A percentile compares a stretch with the other conserved stretches of the same genome.
phyloP scores from a whole-genome alignment of 1,140 invertebrate species.

The Centruroides vittatus region DNA sequence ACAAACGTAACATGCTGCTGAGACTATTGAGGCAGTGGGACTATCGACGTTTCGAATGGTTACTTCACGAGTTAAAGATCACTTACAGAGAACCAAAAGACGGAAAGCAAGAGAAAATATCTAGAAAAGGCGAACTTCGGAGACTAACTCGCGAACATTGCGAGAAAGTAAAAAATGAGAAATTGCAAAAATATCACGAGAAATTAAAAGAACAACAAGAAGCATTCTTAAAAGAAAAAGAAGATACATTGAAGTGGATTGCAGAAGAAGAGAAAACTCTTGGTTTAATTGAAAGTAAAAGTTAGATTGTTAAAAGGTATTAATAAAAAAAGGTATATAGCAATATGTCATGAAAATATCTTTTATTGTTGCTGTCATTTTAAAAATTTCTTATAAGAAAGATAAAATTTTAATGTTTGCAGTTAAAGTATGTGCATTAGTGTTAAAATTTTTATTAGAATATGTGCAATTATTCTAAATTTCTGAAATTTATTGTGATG shows the following conservation, averaged over 20 bases:
- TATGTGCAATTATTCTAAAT: too few species aligned
- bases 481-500: too few species aligned
- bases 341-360: too few species aligned
- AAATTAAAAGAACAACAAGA: slow-evolving; percentile 10
- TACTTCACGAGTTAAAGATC: slow-evolving; percentile 9
- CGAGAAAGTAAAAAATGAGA: slow-evolving; percentile 7
- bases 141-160: slow-evolving; percentile 14
- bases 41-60: slow-evolving; percentile 6
- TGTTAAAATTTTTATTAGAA: too few species aligned
- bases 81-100: slow-evolving; percentile 3
- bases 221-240: slow-evolving; percentile 8
- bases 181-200: slow-evolving; percentile 10
- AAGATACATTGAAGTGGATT: slow-evolving; percentile 11
- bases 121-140: slow-evolving; percentile 12
- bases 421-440: too few species aligned
- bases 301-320: too few species aligned
- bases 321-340: background rate
- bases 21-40: slow-evolving; percentile 8
- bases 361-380: too few species aligned
- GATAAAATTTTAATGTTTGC: too few species aligned
- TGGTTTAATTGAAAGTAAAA: too few species aligned
- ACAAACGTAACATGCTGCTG: slow-evolving; percentile 6
- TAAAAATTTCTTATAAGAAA: too few species aligned
- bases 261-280: slow-evolving; percentile 14
- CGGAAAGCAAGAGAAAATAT: background rate